Conservation (phyloP, 64 coral and sea anemone species). For the Actinia equina region DNA sequence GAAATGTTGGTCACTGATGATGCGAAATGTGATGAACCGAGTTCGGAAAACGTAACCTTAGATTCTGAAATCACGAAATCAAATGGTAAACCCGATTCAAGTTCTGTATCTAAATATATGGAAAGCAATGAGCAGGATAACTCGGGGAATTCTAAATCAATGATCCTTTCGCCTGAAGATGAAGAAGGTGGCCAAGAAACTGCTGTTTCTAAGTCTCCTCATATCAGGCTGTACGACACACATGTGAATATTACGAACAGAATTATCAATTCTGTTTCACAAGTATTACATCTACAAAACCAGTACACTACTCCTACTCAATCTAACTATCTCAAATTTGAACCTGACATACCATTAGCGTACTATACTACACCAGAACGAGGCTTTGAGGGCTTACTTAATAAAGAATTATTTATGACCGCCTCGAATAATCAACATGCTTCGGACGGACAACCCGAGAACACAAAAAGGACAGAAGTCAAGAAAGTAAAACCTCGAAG, state of each 20-base stretch:
- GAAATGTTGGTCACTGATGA: not conserved
- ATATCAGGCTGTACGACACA: not conserved
- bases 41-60: not conserved
- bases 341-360: not conserved
- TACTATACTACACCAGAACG: slow-evolving; percentile 8
- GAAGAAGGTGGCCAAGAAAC: not conserved
- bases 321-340: not conserved
- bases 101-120: not conserved
- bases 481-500: not conserved
- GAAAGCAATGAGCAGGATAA: not conserved
- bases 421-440: not conserved
- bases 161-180: not conserved
- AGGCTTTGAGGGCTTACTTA: not conserved
- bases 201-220: too few species aligned
- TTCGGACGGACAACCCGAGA: not conserved
- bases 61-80: not conserved
- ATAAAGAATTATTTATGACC: not conserved
- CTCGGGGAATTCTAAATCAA: not conserved
- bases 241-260: not conserved
- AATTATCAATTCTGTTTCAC: slow-evolving; percentile 3
- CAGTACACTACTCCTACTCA: not conserved
- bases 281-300: not conserved
- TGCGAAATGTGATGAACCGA: not conserved
- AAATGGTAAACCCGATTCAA: not conserved
- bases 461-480: not conserved